phyloP scores from a whole-genome alignment of 1,140 invertebrate species.

The Chrysomallon squamiferum region DNA sequence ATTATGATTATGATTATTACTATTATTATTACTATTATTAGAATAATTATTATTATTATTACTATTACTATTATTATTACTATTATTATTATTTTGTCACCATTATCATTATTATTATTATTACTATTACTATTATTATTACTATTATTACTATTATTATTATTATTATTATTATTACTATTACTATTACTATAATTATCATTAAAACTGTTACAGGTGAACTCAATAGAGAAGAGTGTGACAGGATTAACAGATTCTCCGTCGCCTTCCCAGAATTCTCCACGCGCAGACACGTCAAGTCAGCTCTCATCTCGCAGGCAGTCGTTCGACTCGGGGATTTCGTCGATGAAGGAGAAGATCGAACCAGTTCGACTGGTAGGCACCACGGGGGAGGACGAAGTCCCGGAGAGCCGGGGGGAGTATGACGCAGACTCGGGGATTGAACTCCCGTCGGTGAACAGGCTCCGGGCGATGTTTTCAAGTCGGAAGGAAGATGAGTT shows the following conservation, averaged over 20 bases:
- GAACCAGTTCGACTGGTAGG: constrained; percentile 32
- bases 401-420: constrained; percentile 52
- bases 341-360: constrained; percentile 19
- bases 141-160: too few relatives aligned
- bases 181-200: too few relatives aligned
- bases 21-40: too few relatives aligned
- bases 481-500: constrained; percentile 24
- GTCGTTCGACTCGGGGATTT: constrained; percentile 35
- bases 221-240: constrained; percentile 18
- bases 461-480: constrained; percentile 47
- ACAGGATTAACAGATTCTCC: constrained; percentile 11
- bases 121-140: too few relatives aligned
- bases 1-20: too few relatives aligned
- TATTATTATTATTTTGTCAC: too few relatives aligned
- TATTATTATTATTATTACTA: too few relatives aligned
- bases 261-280: constrained; percentile 10
- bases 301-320: constrained; percentile 26
- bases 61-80: too few relatives aligned
- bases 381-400: constrained; percentile 36
- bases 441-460: constrained; percentile 53
- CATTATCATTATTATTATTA: too few relatives aligned
- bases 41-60: too few relatives aligned
- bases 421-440: constrained; percentile 45
- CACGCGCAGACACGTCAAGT: constrained; percentile 19
- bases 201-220: too few relatives aligned